phyloP scores from a whole-genome alignment of 1,140 invertebrate genomes.

The Brachionus rotundiformis region DNA sequence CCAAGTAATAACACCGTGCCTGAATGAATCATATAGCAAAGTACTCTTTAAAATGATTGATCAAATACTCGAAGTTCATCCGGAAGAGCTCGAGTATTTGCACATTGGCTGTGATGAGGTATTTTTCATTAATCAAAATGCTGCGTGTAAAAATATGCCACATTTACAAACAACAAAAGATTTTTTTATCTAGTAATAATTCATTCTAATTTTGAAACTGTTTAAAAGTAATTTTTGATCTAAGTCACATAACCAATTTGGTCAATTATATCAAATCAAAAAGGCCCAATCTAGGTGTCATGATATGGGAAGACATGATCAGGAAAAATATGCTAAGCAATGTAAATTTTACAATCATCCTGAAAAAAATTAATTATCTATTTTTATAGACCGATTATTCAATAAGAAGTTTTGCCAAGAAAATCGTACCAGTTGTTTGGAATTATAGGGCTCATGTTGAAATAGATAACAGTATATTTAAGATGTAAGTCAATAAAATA shows the following conservation, averaged over 20 bases:
- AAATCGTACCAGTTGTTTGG: constrained; percentile 48
- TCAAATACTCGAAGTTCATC: constrained; percentile 33
- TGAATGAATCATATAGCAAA: constrained; percentile 38
- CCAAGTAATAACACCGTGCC: constrained; percentile 47
- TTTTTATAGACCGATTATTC: background rate
- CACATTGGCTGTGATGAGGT: constrained; percentile 52
- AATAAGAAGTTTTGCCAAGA: constrained; percentile 1
- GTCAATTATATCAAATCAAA: constrained; percentile 51
- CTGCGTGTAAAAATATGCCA: background rate
- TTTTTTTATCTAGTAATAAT: constrained; percentile 48
- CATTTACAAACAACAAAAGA: constrained; percentile 42
- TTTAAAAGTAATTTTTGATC: background rate
- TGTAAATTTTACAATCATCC: no score
- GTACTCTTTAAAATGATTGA: constrained; percentile 49
- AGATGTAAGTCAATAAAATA: no score
- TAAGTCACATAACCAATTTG: constrained; percentile 33
- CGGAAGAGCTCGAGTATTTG: constrained; percentile 30
- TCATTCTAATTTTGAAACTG: background rate
- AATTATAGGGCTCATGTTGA: constrained; percentile 40
- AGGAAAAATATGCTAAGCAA: constrained; percentile 17
- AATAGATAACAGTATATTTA: constrained; percentile 7
- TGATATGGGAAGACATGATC: constrained; percentile 52
- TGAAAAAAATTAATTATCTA: background rate
- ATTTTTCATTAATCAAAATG: constrained; percentile 13
- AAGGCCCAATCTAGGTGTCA: background rate